Percentiles rank a stretch among this genome's conserved stretches.
These are phyloP conservation scores for Linyphia triangularis DNA, from an alignment of 2,888 invertebrate species.

Conservation along the genomic window DNA sequence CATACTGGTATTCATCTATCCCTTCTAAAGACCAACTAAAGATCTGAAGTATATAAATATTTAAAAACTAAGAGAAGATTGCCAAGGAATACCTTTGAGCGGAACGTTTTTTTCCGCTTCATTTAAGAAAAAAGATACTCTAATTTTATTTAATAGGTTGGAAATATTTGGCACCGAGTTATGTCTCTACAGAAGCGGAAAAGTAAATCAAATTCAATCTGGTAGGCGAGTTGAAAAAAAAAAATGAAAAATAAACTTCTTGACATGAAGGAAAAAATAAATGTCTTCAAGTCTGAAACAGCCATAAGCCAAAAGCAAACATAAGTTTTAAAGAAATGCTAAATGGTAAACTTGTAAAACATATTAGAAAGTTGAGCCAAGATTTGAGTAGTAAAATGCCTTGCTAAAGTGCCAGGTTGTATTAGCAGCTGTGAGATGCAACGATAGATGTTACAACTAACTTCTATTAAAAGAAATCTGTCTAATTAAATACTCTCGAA, in stretches of 20 bases:
- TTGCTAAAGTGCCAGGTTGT: slow-evolving; percentile 25
- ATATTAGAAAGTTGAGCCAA: slow-evolving; percentile 42
- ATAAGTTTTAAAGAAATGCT: slow-evolving; percentile 23
- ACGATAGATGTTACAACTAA: background rate
- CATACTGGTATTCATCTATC: background rate
- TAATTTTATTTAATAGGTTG: slow-evolving; percentile 45
- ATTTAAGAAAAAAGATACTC: slow-evolving; percentile 7
- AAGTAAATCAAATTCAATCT: slow-evolving; percentile 45
- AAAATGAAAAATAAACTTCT: slow-evolving; percentile 18
- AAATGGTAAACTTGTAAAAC: slow-evolving; percentile 55
- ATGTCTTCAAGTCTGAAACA: background rate
- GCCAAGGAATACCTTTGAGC: slow-evolving; percentile 16
- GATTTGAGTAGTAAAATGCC: slow-evolving; percentile 23
- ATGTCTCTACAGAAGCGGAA: slow-evolving; percentile 6
- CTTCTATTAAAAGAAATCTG: slow-evolving; percentile 53
- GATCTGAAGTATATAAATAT: background rate
- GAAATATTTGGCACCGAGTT: slow-evolving; percentile 40
- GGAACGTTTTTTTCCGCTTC: slow-evolving; percentile 4
- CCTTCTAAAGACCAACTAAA: slow-evolving; percentile 12
- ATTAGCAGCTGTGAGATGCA: slow-evolving; percentile 10
- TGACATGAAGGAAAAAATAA: background rate
- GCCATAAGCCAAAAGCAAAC: slow-evolving; percentile 29
- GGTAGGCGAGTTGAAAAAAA: background rate
- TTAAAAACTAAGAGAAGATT: slow-evolving; percentile 13
- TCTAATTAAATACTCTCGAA: slow-evolving; percentile 22